Conservation (phyloP, 2,113 vertebrate genomes). For the Embiotoca jacksoni region DNA sequence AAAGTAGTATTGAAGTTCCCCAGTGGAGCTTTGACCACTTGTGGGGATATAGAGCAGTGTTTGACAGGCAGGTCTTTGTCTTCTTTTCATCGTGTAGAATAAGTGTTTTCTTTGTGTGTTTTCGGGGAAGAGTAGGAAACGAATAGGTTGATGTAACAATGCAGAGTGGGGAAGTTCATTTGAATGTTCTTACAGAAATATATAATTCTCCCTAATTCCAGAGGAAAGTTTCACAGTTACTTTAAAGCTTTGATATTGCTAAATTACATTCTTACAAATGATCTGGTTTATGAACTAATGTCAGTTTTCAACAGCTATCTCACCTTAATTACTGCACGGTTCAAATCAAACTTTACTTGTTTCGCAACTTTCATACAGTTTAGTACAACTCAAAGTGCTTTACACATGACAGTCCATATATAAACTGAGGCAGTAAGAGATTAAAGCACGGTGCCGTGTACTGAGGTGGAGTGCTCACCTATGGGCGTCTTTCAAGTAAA, state of each 20-base stretch:
- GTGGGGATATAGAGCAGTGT: background rate
- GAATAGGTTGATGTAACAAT: background rate
- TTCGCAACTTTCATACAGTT: background rate
- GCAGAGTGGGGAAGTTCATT: background rate
- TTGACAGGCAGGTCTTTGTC: background rate
- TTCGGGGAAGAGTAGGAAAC: background rate
- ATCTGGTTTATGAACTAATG: background rate
- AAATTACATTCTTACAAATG: background rate
- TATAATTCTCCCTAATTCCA: background rate
- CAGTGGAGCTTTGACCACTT: slow-evolving; percentile 5
- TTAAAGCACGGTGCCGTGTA: background rate
- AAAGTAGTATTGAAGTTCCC: background rate
- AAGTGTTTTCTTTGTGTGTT: background rate
- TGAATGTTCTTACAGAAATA: background rate
- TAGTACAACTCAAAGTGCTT: background rate
- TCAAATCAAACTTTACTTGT: background rate
- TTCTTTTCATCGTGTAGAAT: background rate
- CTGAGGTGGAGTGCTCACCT: background rate
- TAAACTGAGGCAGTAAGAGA: background rate
- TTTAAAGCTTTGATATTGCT: background rate
- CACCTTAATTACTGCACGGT: background rate
- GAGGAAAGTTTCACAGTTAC: background rate
- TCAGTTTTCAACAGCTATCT: background rate
- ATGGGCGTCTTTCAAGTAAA: slow-evolving; percentile 12
- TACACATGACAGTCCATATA: background rate